Conservation (phyloP, 2,113 vertebrate genomes). For the Tricholaema leucomelas region DNA sequence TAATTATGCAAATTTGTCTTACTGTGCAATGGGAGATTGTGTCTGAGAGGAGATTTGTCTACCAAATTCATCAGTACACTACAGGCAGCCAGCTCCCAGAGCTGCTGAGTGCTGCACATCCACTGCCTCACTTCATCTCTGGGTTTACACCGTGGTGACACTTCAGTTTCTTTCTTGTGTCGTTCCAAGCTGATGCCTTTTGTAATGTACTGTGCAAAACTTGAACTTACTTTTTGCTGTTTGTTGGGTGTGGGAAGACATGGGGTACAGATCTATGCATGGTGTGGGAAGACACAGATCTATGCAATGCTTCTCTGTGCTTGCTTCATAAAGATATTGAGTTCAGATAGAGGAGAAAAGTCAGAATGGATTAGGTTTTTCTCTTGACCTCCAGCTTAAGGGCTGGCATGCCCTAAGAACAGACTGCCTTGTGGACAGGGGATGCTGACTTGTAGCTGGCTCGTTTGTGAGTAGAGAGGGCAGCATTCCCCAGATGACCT, state of each 20-base stretch:
- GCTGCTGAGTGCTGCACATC: background rate
- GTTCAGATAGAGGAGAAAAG: background rate
- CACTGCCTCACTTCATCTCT: background rate
- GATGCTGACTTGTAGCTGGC: background rate
- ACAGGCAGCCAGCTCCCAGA: background rate
- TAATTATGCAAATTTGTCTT: background rate
- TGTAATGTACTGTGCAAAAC: conserved; percentile 18
- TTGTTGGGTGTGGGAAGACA: background rate
- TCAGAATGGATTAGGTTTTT: background rate
- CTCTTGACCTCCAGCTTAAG: background rate
- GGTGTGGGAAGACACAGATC: background rate
- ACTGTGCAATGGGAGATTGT: background rate
- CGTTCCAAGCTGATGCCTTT: conserved; percentile 10
- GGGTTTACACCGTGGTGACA: background rate
- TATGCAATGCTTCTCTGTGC: conserved; percentile 43
- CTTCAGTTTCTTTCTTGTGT: background rate
- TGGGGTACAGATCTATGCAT: conserved; percentile 49
- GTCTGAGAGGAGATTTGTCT: background rate
- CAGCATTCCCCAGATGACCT: background rate
- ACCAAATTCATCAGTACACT: background rate
- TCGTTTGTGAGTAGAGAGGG: background rate
- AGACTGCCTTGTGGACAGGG: background rate
- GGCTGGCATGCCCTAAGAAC: background rate
- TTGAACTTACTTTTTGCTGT: background rate
- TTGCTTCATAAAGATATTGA: background rate